Base-by-base conservation (phyloP, 2,113 vertebrate genomes). In the Cyanoramphus novaezelandiae region DNA sequence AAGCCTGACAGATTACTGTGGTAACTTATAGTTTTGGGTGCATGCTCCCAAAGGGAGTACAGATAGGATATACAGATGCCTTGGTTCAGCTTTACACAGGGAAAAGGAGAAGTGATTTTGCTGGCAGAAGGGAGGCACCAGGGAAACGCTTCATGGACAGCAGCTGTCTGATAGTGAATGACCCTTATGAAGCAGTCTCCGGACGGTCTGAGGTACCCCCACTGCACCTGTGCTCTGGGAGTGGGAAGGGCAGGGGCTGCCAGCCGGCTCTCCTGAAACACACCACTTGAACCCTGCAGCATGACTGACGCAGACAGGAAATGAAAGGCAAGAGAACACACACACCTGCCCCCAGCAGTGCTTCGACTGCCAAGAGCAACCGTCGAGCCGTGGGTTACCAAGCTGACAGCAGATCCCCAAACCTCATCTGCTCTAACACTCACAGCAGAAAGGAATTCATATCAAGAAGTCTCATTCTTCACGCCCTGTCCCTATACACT, bases 211-310 rank as follows among this genome's bases (percentile, higher is more conserved):
- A 23, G 39, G 68, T 11, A 3, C 27, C 62, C 21, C 2, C 3
- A 1, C 17, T 27, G 41, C 0, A 0, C 35, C 43, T 46, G 29
- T 2, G 1, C 1, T 2, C 25, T 1, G 0, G 20, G 2, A 29
- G 18, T 8, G 13, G 29, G 68, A 37, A 33, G 21, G 13, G 49
- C 4, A 5, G 13, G 10, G 2, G 5, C 43, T 69, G 27, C 39
- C 55, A 19, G 24, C 20, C 0, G 1, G 50, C 21, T 11, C 13
- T 24, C 37, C 14, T 13, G 6, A 64, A 79, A 77, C 35, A 44
- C 19, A n/a, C 13, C 10, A 10, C 33, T 17, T 17, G 31, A 62
- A 68, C 47, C 13, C 24, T 1, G 0, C 52, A 28, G 41, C 1
- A 1, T 12, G 47, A 4, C 35, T 6, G 6, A 16, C 3, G 0